Conservation (phyloP, 2,797 vertebrate genomes). For the Esox lucius region DNA sequence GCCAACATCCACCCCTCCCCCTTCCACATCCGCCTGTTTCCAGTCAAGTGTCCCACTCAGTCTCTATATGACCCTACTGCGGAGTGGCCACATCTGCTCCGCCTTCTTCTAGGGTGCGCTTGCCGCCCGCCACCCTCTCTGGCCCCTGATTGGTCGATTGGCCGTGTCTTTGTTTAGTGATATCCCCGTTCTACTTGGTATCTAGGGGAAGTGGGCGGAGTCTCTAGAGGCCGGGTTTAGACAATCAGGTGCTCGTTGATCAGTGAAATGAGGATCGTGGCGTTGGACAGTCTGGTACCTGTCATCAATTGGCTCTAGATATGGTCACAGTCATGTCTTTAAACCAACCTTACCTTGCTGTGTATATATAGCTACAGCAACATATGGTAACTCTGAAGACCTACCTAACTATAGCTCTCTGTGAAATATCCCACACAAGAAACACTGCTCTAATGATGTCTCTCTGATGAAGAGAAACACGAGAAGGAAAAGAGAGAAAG, state of each 20-base stretch:
- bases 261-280: not conserved
- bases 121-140: not conserved
- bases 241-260: not conserved
- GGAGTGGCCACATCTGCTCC: constrained; percentile 54
- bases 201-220: not conserved
- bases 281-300: no score
- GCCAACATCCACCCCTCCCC: constrained; percentile 36
- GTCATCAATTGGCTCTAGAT: no score
- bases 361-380: no score
- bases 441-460: not conserved
- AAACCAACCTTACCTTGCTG: no score
- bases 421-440: no score
- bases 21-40: constrained; percentile 56
- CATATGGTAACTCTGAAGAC: no score
- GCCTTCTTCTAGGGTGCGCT: constrained; percentile 47
- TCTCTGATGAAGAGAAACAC: not conserved
- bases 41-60: constrained; percentile 57
- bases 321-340: no score
- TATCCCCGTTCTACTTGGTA: no score
- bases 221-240: constrained; percentile 33
- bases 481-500: constrained; percentile 7
- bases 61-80: constrained; percentile 47
- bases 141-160: not conserved
- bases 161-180: no score
- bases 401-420: no score